Percentiles rank a stretch among this genome's conserved stretches.
These are phyloP conservation scores for Cheilosia vernalis DNA, from an alignment of 2,888 invertebrate species.

Conservation along the genomic window DNA sequence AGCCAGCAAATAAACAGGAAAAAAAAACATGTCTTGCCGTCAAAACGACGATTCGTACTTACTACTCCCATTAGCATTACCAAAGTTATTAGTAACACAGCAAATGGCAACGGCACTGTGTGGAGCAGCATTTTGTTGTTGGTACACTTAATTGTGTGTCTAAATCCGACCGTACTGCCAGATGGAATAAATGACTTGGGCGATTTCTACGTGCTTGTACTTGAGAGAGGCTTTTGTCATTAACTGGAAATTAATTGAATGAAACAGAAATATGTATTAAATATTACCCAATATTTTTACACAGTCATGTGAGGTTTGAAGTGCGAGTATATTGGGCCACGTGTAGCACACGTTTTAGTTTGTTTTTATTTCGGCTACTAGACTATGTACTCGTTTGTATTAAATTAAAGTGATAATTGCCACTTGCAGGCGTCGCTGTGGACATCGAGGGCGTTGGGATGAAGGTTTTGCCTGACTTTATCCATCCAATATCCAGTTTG, in stretches of 20 bases:
- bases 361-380: neutral
- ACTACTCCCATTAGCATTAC: slow-evolving; percentile 46
- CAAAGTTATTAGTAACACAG: slow-evolving; percentile 56
- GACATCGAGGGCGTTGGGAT: slow-evolving; percentile 18
- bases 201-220: slow-evolving; percentile 18
- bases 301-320: neutral
- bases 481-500: slow-evolving; percentile 23
- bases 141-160: slow-evolving; percentile 49
- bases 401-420: slow-evolving; percentile 57
- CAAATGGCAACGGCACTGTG: neutral
- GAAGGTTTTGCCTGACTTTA: neutral
- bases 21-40: slow-evolving; percentile 37
- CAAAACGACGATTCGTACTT: slow-evolving; percentile 22
- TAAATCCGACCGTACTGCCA: slow-evolving; percentile 37
- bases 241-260: slow-evolving; percentile 46
- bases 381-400: neutral
- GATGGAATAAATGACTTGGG: slow-evolving; percentile 45
- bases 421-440: slow-evolving; percentile 19
- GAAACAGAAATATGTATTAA: slow-evolving; percentile 18
- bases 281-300: slow-evolving; percentile 16
- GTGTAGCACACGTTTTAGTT: neutral
- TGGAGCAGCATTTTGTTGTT: slow-evolving; percentile 43
- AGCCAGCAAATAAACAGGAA: neutral
- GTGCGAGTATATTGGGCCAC: neutral
- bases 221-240: slow-evolving; percentile 21